phyloP scores from a whole-genome alignment of 1,140 invertebrate genomes.

The Drosophila murphyi region DNA sequence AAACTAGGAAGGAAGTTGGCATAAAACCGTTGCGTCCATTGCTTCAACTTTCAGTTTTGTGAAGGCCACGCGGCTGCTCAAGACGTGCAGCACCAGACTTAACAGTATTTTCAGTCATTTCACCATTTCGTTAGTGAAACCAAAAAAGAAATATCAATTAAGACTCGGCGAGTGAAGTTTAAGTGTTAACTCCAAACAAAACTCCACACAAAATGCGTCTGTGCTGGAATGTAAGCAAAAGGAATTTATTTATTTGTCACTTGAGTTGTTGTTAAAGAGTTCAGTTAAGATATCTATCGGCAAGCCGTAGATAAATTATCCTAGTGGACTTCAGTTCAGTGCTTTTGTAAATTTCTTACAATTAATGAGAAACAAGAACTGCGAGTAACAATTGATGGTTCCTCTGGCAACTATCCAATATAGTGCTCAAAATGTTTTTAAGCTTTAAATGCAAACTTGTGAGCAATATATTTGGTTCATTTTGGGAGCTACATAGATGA shows the following conservation, averaged over 20 bases:
- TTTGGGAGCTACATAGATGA: too few relatives aligned
- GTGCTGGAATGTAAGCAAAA: constrained; percentile 66
- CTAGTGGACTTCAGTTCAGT: too few relatives aligned
- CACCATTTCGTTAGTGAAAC: not conserved
- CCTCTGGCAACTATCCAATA: too few relatives aligned
- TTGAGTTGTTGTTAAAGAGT: too few relatives aligned
- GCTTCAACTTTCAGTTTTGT: constrained; percentile 84
- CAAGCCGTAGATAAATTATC: too few relatives aligned
- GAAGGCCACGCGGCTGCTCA: constrained; percentile 66
- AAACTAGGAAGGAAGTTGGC: constrained; percentile 71
- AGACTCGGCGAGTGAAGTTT: constrained; percentile 17
- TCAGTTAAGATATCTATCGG: too few relatives aligned
- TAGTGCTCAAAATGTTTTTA: too few relatives aligned
- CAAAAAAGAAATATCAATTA: not conserved
- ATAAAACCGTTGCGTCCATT: constrained; percentile 81
- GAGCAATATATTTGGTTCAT: too few relatives aligned
- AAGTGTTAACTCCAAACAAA: constrained; percentile 17
- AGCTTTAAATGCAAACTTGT: too few relatives aligned
- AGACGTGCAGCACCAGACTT: constrained; percentile 24
- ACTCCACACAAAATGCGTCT: constrained; percentile 54
- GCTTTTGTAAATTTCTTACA: too few relatives aligned
- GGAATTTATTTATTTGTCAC: not conserved
- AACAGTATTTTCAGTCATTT: not conserved
- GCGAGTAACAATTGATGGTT: too few relatives aligned
- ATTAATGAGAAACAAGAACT: too few relatives aligned